These are phyloP conservation scores for Phoenicopterus ruber DNA, from an alignment of 2,113 vertebrate genomes.

Conservation along the genomic window DNA sequence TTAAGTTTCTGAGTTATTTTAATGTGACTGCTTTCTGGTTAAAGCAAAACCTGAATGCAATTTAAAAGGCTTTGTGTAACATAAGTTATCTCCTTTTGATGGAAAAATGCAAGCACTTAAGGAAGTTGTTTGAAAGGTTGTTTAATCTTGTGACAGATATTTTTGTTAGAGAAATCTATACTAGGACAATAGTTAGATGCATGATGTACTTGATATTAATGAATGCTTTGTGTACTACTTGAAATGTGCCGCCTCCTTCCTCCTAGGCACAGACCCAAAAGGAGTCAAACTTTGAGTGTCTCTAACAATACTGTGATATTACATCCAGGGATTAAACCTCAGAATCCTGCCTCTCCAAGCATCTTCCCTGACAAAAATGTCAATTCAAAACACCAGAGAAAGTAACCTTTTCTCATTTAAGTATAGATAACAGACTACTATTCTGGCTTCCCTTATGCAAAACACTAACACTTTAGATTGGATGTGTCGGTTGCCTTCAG, in stretches of 20 bases:
- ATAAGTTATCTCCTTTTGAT: not conserved
- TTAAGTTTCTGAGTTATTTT: not conserved
- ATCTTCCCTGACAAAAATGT: not conserved
- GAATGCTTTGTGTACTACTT: not conserved
- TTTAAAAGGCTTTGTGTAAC: not conserved
- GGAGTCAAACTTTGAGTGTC: not conserved
- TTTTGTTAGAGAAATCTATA: not conserved
- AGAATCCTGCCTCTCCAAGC: not conserved
- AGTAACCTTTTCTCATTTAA: not conserved
- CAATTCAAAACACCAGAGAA: not conserved
- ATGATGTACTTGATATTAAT: not conserved
- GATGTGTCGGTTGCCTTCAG: not conserved
- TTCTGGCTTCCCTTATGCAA: not conserved
- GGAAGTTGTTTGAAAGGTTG: not conserved
- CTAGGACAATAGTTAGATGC: not conserved
- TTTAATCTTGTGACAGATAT: not conserved
- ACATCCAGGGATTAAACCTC: not conserved
- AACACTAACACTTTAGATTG: not conserved
- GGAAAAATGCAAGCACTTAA: not conserved
- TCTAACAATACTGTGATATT: not conserved
- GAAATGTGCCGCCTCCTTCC: not conserved
- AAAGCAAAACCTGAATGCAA: not conserved
- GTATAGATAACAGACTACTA: not conserved
- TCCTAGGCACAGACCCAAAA: not conserved
- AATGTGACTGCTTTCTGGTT: not conserved